Evolutionary conservation across 2,113 vertebrate genomes (phyloP), one percentile per base, ranked within the genome.

Genomic region (Xenopus borealis): DNA sequence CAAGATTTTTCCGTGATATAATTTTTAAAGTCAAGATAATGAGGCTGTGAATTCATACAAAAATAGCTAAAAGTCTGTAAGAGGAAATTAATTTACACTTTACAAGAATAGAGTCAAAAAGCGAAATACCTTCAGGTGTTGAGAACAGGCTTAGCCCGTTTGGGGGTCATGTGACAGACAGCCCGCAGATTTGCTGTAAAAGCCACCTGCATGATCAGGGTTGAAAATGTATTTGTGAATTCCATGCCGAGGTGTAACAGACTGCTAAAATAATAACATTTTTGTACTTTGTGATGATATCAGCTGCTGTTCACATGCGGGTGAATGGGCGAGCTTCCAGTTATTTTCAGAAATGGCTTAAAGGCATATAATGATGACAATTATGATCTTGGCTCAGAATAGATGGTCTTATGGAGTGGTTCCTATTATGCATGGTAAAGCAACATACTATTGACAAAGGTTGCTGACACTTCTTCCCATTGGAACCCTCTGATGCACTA

Each of bases 191-290:
- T 73, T 66, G 17, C 53, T 16, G 53, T 1, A n/a, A 55, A 55
- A 55, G 14, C 53, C 10, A 57, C 10, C 27, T 52, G 57, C 10
- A 55, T 19, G 14, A 62, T 66, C 62, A 40, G 17, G 45, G 40
- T 20, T 17, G 18, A 33, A 62, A 33, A 62, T 69, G 68, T 50
- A 59, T 62, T 23, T 19, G 46, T 66, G 70, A 63, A 77, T 77
- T 77, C 74, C 64, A 64, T 45, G 67, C 12, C 17, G 16, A 77
- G 74, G 74, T 64, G 74, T 18, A 77, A 19, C 61, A 63, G n/a
- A 11, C 33, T 47, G 64, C 13, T 45, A 16, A 53, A 20, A 44
- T 40, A 40, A 64, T 55, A 69, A 14, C 74, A 63, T 64, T 69
- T 76, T 67, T 61, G 23, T 44, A 27, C 57, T 3, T 13, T 1